phyloP scores from a whole-genome alignment of 2,888 invertebrate genomes.

The Autographa gamma region DNA sequence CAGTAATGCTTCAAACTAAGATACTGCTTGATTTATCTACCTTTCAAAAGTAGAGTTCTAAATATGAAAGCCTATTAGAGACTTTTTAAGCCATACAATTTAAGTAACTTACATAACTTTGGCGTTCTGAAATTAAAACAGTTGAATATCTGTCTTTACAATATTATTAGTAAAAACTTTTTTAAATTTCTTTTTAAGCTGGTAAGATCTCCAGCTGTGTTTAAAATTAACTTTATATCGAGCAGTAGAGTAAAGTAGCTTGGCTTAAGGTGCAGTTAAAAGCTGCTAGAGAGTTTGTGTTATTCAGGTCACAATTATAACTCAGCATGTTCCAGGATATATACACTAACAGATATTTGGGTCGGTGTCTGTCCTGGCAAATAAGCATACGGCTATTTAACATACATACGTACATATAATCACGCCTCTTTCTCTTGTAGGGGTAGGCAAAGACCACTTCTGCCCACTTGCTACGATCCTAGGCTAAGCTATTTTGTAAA shows the following conservation, averaged over 20 bases:
- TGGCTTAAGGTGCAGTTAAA: neutral
- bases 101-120: no score
- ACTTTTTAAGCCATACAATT: no score
- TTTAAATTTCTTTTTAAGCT: neutral
- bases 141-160: neutral
- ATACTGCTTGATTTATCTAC: neutral
- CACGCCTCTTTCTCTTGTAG: no score
- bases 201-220: neutral
- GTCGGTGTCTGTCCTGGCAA: neutral
- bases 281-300: neutral
- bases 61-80: no score
- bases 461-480: no score
- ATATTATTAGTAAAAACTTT: neutral
- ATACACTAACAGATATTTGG: neutral
- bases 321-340: neutral
- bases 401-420: no score
- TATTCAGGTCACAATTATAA: conserved; percentile 1
- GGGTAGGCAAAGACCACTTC: no score
- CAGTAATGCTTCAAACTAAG: conserved; percentile 21
- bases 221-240: neutral
- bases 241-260: conserved; percentile 5
- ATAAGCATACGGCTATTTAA: no score
- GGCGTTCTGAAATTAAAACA: neutral
- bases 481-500: no score
- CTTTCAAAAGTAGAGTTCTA: neutral